phyloP scores from a whole-genome alignment of 2,113 vertebrate genomes.

The Petaurus breviceps region DNA sequence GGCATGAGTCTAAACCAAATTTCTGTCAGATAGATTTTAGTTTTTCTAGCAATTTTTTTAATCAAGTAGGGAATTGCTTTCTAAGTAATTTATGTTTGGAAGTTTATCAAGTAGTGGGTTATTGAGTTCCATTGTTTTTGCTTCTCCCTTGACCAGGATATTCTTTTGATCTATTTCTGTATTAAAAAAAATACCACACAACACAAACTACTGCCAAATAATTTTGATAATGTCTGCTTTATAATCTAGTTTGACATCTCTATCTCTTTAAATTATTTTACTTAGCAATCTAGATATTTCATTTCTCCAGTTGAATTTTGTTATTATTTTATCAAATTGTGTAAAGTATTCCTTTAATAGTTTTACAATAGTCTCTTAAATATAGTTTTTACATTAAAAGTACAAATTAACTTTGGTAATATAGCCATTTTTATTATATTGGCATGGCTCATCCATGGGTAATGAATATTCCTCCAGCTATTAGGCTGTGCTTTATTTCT shows the following conservation, averaged over 20 bases:
- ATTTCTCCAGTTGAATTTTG: background rate
- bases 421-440: too few relatives aligned
- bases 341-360: background rate
- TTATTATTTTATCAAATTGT: background rate
- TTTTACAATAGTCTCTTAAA: background rate
- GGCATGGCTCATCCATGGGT: too few relatives aligned
- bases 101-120: too few relatives aligned
- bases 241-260: background rate
- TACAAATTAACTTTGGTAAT: background rate
- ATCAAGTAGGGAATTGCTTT: too few relatives aligned
- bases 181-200: too few relatives aligned
- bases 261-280: background rate
- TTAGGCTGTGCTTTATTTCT: background rate
- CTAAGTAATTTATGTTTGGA: too few relatives aligned
- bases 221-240: background rate
- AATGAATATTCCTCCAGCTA: background rate
- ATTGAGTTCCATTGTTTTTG: too few relatives aligned
- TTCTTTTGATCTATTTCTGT: too few relatives aligned
- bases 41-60: too few relatives aligned
- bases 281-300: background rate
- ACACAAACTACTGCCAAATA: background rate
- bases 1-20: too few relatives aligned
- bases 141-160: too few relatives aligned
- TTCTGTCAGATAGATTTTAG: too few relatives aligned
- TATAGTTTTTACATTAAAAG: background rate